Evolutionary conservation across 2,113 vertebrate species (phyloP).

Genomic region (Sterrhoptilus dennistouni): DNA sequence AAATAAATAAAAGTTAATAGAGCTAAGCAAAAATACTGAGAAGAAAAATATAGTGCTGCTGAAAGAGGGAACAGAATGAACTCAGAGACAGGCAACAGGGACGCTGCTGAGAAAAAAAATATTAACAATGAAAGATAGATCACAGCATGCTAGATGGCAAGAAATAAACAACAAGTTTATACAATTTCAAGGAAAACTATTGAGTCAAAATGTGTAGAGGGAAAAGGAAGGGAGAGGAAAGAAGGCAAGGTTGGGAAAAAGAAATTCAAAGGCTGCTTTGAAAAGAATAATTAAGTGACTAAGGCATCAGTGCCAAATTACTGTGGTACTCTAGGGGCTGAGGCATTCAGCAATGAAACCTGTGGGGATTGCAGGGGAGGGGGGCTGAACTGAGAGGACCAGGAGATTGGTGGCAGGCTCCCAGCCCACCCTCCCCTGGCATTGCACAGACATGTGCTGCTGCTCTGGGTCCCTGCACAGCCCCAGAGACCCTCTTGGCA

Average conservation of each 20-base stretch:
- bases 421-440: background rate
- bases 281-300: constrained; percentile 57
- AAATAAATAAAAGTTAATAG: constrained; percentile 73
- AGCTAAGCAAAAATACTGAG: constrained; percentile 66
- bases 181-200: constrained; percentile 57
- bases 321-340: background rate
- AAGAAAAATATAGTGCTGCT: constrained; percentile 47
- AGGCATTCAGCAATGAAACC: background rate
- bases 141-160: constrained; percentile 39
- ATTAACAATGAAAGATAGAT: constrained; percentile 64
- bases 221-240: constrained; percentile 9
- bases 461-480: background rate
- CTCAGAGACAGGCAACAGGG: constrained; percentile 35
- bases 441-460: accelerated
- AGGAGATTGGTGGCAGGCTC: background rate
- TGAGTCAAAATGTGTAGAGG: constrained; percentile 39
- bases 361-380: background rate
- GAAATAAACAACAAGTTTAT: constrained; percentile 68
- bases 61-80: constrained; percentile 53
- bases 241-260: background rate
- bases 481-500: accelerated
- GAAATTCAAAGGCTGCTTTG: constrained; percentile 14
- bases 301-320: constrained; percentile 23
- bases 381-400: accelerated
- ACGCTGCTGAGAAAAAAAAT: constrained; percentile 35